Evolutionary conservation across 2,113 vertebrate species (phyloP).

Genomic region (Chamaetylas fuelleborni): DNA sequence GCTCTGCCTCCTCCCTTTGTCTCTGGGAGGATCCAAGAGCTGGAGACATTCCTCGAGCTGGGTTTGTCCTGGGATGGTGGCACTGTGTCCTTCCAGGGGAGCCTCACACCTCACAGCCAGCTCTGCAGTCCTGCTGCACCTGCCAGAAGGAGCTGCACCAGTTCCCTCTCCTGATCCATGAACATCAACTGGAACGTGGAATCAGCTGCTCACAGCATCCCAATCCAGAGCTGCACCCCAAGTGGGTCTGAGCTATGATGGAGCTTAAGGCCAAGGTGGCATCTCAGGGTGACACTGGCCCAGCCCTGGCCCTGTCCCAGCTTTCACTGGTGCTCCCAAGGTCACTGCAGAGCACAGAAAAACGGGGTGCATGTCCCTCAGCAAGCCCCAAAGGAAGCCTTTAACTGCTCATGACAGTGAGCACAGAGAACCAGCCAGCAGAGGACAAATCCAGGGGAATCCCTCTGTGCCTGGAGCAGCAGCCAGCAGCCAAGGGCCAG

Average conservation of each 20-base stretch:
- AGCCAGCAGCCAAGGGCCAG: not conserved
- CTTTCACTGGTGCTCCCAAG: rapidly evolving
- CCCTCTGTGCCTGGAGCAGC: not conserved
- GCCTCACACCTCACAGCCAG: not conserved
- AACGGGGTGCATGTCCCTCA: not conserved
- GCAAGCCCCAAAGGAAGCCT: not conserved
- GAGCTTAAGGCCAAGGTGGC: not conserved
- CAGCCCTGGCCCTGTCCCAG: not conserved
- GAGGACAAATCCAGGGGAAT: not conserved
- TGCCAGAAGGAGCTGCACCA: not conserved
- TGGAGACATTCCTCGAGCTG: not conserved
- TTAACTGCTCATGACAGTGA: not conserved
- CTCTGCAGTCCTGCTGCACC: not conserved
- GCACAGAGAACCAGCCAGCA: not conserved
- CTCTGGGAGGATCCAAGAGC: not conserved
- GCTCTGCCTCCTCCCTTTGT: not conserved
- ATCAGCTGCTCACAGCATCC: not conserved
- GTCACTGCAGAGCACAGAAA: not conserved
- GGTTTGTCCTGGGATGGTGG: rapidly evolving
- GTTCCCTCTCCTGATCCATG: rapidly evolving
- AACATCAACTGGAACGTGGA: rapidly evolving
- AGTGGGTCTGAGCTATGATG: rapidly evolving
- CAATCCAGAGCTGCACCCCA: not conserved
- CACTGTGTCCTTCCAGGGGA: not conserved
- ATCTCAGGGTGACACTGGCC: not conserved